Conservation (phyloP, 2,888 invertebrate genomes). For the Selenia dentaria region DNA sequence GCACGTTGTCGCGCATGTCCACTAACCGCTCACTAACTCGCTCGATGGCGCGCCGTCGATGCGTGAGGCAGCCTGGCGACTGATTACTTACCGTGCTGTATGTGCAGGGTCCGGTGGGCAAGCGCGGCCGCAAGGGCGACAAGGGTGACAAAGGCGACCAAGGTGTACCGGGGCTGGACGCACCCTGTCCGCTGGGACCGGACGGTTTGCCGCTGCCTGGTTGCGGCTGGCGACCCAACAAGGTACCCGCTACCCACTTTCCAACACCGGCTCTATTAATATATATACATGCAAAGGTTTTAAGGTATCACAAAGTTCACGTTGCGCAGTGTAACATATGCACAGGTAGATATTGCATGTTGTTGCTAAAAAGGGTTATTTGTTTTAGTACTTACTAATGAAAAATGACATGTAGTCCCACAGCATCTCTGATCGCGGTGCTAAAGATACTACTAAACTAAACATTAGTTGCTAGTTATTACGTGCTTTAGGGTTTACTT, state of each 20-base stretch:
- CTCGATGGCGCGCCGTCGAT: not conserved
- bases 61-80: not conserved
- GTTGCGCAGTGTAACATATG: too few species aligned
- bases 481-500: too few species aligned
- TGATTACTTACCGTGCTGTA: constrained; percentile 8
- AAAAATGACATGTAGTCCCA: too few species aligned
- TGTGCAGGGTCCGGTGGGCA: constrained; percentile 92
- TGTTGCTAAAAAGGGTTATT: not conserved
- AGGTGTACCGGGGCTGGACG: constrained; percentile 98
- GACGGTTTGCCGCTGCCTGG: constrained; percentile 98
- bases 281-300: too few species aligned
- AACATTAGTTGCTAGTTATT: too few species aligned
- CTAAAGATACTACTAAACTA: too few species aligned
- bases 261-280: too few species aligned
- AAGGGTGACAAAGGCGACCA: constrained; percentile 97
- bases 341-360: not conserved
- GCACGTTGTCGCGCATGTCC: constrained; percentile 11
- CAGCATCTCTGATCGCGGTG: too few species aligned
- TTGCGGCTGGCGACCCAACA: constrained; percentile 96
- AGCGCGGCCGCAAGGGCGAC: constrained; percentile 96
- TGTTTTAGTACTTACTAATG: not conserved
- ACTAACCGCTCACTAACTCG: constrained; percentile 32
- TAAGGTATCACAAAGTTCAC: too few species aligned
- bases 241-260: constrained; percentile 85
- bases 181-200: constrained; percentile 98